A percentile compares a stretch with the other conserved stretches of the same genome.
phyloP scores from a whole-genome alignment of 2,797 vertebrate genomes.

The Cyprinodon diabolis region DNA sequence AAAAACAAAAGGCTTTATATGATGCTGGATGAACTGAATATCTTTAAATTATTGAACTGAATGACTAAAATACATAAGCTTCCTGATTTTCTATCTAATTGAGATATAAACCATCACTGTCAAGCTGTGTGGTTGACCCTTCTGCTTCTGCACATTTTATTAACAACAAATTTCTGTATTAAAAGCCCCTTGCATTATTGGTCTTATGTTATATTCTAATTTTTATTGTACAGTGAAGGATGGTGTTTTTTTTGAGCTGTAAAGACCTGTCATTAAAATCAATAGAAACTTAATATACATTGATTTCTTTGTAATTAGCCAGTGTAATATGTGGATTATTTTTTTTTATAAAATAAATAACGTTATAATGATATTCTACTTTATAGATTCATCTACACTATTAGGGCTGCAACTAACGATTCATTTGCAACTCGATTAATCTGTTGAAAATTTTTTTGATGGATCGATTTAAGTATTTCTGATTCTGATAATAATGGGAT shows the following conservation, averaged over 20 bases:
- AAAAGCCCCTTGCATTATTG: not conserved
- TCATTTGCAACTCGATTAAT: no score
- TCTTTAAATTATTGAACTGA: no score
- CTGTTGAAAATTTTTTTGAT: no score
- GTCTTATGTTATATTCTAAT: not conserved
- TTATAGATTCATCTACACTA: not conserved
- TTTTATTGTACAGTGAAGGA: not conserved
- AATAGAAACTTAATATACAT: not conserved
- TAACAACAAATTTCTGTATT: not conserved
- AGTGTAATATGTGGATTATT: not conserved
- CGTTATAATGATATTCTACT: not conserved
- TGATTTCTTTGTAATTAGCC: not conserved
- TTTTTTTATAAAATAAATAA: not conserved
- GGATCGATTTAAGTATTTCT: no score
- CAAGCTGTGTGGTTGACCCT: not conserved
- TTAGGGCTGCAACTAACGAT: no score
- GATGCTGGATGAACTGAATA: no score
- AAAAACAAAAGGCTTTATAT: not conserved
- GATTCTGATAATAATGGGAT: no score
- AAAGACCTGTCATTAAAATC: not conserved
- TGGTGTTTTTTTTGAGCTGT: not conserved
- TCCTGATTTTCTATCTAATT: not conserved
- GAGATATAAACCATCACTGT: not conserved
- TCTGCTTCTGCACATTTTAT: no score
- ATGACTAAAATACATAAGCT: no score